These are phyloP conservation scores for Pseudomyrmex concolor DNA, from an alignment of 1,140 invertebrate species.

Conservation along the genomic window DNA sequence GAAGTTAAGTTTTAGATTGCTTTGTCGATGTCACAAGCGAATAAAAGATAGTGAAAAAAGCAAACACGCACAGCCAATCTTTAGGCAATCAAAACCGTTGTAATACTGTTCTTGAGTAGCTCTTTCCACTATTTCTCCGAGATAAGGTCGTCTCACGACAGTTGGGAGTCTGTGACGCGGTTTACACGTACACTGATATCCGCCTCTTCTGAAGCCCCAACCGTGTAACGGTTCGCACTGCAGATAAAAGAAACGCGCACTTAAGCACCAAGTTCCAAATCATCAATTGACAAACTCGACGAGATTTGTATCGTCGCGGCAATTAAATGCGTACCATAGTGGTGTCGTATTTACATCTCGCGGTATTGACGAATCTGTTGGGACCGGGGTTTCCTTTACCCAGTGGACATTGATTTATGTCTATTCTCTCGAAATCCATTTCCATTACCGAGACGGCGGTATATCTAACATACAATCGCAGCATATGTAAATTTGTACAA, in stretches of 20 bases:
- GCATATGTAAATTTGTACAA: constrained; percentile 32
- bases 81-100: constrained; percentile 95
- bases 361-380: constrained; percentile 96
- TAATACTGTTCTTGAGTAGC: constrained; percentile 96
- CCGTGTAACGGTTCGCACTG: constrained; percentile 98
- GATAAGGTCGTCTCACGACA: constrained; percentile 94
- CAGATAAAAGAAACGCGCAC: constrained; percentile 23
- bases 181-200: constrained; percentile 97
- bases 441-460: constrained; percentile 96
- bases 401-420: constrained; percentile 98
- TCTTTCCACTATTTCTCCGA: constrained; percentile 97
- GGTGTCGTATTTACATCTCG: constrained; percentile 95
- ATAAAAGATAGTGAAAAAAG: not conserved
- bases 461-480: constrained; percentile 87
- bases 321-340: constrained; percentile 90
- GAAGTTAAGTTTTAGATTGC: constrained; percentile 43
- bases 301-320: constrained; percentile 1
- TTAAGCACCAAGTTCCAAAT: not conserved
- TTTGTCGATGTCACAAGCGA: not conserved
- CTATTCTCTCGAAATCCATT: constrained; percentile 98
- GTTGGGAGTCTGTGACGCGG: constrained; percentile 95
- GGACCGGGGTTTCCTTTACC: constrained; percentile 94
- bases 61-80: constrained; percentile 94
- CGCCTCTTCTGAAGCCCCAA: constrained; percentile 97
- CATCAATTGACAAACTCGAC: constrained; percentile 4